These are phyloP conservation scores for mouse (Mus musculus) DNA, from an alignment of 2,113 vertebrate species.

Conservation along the genomic window DNA sequence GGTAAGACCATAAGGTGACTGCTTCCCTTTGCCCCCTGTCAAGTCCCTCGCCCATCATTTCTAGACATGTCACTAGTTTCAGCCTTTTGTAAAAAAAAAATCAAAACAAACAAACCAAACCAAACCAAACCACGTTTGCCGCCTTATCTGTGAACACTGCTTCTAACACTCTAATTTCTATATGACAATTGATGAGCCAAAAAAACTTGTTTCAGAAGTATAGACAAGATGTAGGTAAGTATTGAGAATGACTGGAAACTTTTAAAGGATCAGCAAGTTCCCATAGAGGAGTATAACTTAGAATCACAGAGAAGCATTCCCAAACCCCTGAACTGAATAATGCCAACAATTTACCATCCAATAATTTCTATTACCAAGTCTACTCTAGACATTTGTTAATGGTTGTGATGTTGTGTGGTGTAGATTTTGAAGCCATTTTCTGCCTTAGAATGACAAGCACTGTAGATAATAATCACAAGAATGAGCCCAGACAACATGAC, in stretches of 20 bases:
- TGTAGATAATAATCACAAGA: neutral
- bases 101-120: too few relatives aligned
- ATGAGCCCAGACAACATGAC: neutral
- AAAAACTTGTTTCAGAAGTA: neutral
- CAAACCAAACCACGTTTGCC: too few relatives aligned
- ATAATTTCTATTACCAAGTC: neutral
- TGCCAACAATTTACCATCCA: neutral
- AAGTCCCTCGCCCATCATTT: neutral
- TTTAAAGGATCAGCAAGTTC: neutral
- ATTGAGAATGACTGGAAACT: neutral
- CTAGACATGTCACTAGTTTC: neutral
- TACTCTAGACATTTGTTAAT: neutral
- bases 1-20: neutral
- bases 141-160: neutral
- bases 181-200: neutral
- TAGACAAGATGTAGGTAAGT: neutral
- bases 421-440: neutral
- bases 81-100: neutral
- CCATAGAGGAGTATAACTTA: neutral
- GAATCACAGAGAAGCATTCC: neutral
- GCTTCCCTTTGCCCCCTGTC: neutral
- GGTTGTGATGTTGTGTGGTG: neutral
- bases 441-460: neutral
- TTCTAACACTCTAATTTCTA: neutral
- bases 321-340: neutral